Conservation (phyloP, 1,140 invertebrate species). For the Formica exsecta region DNA sequence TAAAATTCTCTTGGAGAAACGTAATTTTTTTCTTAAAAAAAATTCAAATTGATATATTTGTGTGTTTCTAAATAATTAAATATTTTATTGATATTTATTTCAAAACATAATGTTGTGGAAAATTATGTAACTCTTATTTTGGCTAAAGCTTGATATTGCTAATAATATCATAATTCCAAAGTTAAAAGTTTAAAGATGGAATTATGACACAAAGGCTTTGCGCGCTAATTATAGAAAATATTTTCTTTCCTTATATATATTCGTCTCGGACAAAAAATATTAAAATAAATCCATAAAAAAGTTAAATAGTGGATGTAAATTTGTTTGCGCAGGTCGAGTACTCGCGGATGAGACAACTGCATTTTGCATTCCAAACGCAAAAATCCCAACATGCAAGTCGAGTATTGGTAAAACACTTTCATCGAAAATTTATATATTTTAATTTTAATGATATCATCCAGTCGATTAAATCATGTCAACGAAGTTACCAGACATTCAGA, state of each 20-base stretch:
- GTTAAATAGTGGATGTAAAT: conserved; percentile 58
- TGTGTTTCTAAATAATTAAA: background rate
- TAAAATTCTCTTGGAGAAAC: background rate
- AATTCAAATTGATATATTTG: background rate
- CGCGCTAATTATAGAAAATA: background rate
- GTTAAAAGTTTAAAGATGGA: conserved; percentile 22
- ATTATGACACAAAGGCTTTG: conserved; percentile 40
- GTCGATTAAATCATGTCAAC: conserved; percentile 23
- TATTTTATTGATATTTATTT: conserved; percentile 14
- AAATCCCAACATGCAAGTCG: conserved; percentile 48
- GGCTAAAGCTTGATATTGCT: background rate
- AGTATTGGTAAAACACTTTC: conserved; percentile 55
- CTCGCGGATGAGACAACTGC: conserved; percentile 55
- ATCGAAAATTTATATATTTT: conserved; percentile 41
- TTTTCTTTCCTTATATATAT: conserved; percentile 29
- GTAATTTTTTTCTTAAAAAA: background rate
- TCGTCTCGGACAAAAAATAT: conserved; percentile 37
- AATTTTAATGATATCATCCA: conserved; percentile 33
- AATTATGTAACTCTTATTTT: background rate
- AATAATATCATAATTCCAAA: conserved; percentile 18
- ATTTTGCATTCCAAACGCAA: conserved; percentile 58
- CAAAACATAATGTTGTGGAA: background rate
- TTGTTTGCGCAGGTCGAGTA: conserved; percentile 57
- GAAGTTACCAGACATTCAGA: conserved; percentile 30
- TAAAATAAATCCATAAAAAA: conserved; percentile 15